A percentile compares a stretch with the other conserved stretches of the same genome.
Evolutionary conservation across 2,888 invertebrate genomes (phyloP).

Genomic region (Conomelus anceps): DNA sequence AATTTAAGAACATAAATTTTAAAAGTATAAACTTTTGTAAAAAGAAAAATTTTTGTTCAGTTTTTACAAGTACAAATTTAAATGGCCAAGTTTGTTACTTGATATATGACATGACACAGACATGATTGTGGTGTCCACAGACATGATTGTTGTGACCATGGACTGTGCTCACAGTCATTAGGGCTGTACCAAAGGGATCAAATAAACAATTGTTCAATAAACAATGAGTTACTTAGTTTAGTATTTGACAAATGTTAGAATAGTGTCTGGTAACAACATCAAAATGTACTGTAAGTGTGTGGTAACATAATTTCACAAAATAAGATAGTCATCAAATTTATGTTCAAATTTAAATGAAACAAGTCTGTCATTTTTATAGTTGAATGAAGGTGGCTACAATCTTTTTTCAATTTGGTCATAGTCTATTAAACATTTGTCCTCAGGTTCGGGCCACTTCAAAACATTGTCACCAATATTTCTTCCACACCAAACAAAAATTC

Average conservation of each 20-base stretch:
- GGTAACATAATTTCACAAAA: background rate
- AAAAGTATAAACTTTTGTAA: too few relatives aligned
- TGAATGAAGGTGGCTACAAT: background rate
- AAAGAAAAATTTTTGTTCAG: too few relatives aligned
- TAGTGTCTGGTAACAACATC: background rate
- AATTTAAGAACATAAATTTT: too few relatives aligned
- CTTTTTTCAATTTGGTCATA: constrained; percentile 2
- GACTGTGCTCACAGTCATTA: background rate
- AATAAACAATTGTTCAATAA: too few relatives aligned
- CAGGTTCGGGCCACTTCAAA: constrained; percentile 1
- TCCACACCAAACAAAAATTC: background rate
- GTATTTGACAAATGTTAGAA: too few relatives aligned
- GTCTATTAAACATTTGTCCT: background rate
- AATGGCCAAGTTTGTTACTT: too few relatives aligned
- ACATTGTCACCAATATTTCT: background rate
- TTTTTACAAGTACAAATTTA: too few relatives aligned
- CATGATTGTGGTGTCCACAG: too few relatives aligned
- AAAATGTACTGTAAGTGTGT: too few relatives aligned
- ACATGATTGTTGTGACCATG: background rate
- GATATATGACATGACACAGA: too few relatives aligned
- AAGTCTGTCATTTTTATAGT: background rate
- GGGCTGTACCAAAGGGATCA: too few relatives aligned
- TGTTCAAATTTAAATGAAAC: background rate
- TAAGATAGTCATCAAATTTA: background rate
- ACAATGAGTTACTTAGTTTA: too few relatives aligned